Percentiles rank a stretch among this genome's conserved stretches.
Conservation (phyloP, 2,888 invertebrate species). For the Apodemia hepburni region DNA sequence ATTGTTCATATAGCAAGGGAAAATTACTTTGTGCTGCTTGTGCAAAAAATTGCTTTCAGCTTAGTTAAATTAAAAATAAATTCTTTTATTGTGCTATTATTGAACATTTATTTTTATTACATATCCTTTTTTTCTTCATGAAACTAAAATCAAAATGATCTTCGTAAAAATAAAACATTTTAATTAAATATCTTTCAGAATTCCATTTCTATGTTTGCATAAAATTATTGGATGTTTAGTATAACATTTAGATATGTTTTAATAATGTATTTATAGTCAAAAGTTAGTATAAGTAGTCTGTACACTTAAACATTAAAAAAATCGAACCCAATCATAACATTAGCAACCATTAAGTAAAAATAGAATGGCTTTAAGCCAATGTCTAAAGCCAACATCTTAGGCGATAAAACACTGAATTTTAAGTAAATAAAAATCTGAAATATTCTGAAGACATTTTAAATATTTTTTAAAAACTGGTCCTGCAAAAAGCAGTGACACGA, state of each 20-base stretch:
- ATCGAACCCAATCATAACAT: too few relatives aligned
- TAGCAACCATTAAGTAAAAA: too few relatives aligned
- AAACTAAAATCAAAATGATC: conserved; percentile 2
- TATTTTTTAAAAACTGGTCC: conserved; percentile 1
- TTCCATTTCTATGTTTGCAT: neutral
- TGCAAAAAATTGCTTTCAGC: conserved; percentile 12
- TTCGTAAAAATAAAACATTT: conserved; percentile 8
- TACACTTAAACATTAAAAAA: too few relatives aligned
- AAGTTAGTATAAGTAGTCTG: neutral
- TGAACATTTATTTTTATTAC: neutral
- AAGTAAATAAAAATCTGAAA: neutral
- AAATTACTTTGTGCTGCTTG: conserved; percentile 5
- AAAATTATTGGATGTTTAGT: neutral
- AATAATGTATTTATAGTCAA: neutral
- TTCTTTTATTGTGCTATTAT: conserved; percentile 10
- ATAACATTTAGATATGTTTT: neutral
- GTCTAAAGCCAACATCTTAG: too few relatives aligned
- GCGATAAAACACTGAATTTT: too few relatives aligned
- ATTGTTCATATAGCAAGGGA: neutral
- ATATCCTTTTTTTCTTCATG: neutral
- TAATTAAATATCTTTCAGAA: neutral
- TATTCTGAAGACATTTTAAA: neutral
- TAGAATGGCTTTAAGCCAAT: too few relatives aligned
- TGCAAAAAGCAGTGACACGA: conserved; percentile 1
- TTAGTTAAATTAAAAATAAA: conserved; percentile 8